phyloP scores from a whole-genome alignment of 37 sponge, comb jelly and placozoan species.

The Halisarca cf. caerulea region DNA sequence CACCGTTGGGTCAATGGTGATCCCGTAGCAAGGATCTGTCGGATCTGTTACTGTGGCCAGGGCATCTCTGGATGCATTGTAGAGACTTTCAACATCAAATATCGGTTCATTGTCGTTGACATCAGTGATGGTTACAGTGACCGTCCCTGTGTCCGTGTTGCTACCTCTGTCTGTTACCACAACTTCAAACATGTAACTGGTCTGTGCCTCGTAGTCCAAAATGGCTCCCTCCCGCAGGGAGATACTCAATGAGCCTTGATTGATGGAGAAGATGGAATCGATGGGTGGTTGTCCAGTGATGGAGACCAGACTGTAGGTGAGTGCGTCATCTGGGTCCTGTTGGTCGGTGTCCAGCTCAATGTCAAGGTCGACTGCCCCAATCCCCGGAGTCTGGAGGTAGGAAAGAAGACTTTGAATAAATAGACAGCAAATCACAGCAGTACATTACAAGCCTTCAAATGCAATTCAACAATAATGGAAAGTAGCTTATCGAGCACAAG shows the following conservation, averaged over 20 bases:
- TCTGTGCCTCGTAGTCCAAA: background rate
- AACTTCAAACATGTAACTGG: background rate
- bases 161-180: background rate
- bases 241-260: background rate
- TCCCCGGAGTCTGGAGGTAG: background rate
- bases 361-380: conserved; percentile 15
- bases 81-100: background rate
- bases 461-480: too few relatives aligned
- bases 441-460: too few relatives aligned
- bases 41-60: too few relatives aligned
- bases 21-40: background rate
- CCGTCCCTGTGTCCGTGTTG: background rate
- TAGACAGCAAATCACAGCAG: too few relatives aligned
- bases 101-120: conserved; percentile 11
- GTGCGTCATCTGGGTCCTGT: conserved; percentile 24
- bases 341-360: conserved; percentile 23
- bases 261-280: background rate
- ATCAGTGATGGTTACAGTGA: background rate
- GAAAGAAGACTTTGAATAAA: too few relatives aligned
- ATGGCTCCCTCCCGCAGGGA: background rate
- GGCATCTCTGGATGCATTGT: background rate
- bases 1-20: background rate
- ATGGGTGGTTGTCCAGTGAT: background rate
- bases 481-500: too few relatives aligned
- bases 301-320: background rate